Conservation (phyloP, 2,797 vertebrate species). For the Poeciliopsis turneri region DNA sequence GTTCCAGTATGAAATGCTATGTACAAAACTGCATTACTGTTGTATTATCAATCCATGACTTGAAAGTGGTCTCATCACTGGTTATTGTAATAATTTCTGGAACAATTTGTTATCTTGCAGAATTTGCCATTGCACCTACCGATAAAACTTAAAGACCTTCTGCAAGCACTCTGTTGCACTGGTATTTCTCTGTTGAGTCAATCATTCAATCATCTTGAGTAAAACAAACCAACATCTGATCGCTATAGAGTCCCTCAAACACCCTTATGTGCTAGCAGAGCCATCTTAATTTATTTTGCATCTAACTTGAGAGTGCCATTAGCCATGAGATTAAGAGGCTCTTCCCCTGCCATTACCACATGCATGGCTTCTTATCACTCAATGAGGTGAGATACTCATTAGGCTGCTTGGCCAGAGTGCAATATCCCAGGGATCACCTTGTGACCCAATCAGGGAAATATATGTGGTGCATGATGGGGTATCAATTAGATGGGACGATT, state of each 20-base stretch:
- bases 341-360: slow-evolving; percentile 65
- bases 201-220: slow-evolving; percentile 6
- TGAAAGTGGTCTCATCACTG: no score
- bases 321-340: slow-evolving; percentile 62
- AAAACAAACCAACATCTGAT: slow-evolving; percentile 5
- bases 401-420: slow-evolving; percentile 53
- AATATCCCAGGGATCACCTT: slow-evolving; percentile 54
- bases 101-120: no score
- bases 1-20: no score
- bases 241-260: slow-evolving; percentile 15
- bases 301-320: slow-evolving; percentile 61
- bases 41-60: no score
- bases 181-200: not conserved
- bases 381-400: slow-evolving; percentile 63
- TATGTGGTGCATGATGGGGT: slow-evolving; percentile 51
- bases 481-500: slow-evolving; percentile 70
- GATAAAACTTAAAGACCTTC: not conserved
- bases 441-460: slow-evolving; percentile 68
- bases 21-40: no score
- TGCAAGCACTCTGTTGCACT: not conserved
- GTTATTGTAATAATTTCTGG: no score
- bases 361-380: slow-evolving; percentile 65
- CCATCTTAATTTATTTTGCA: slow-evolving; percentile 64
- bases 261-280: slow-evolving; percentile 45
- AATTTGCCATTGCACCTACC: no score